Percentiles rank a stretch among this genome's conserved stretches.
phyloP scores from a whole-genome alignment of 2,888 invertebrate genomes.

The Horisme vitalbata region DNA sequence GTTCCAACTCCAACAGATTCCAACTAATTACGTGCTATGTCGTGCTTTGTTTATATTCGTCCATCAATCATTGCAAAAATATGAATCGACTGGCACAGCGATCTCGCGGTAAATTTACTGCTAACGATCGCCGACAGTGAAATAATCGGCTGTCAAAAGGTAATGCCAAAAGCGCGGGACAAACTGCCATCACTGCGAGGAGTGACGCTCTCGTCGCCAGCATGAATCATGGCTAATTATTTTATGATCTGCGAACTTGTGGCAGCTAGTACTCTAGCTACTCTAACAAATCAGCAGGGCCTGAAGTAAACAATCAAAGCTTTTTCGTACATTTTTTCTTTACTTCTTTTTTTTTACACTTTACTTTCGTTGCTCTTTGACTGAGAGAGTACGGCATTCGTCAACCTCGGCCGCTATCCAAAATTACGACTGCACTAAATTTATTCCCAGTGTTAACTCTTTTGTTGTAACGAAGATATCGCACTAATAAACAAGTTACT shows the following conservation, averaged over 20 bases:
- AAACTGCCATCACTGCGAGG: constrained; percentile 55
- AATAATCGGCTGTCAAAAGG: constrained; percentile 77
- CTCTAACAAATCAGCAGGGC: constrained; percentile 5
- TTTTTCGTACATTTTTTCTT: constrained; percentile 36
- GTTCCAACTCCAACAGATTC: constrained; percentile 28
- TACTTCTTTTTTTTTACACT: no score
- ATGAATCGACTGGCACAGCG: constrained; percentile 49
- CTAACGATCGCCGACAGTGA: constrained; percentile 73
- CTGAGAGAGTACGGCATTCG: constrained; percentile 47
- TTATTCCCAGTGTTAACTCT: constrained; percentile 65
- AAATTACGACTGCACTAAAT: constrained; percentile 60
- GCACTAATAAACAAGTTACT: constrained; percentile 63
- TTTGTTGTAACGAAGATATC: constrained; percentile 59
- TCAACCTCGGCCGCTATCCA: constrained; percentile 57
- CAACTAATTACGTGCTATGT: constrained; percentile 28
- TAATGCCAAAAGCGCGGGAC: constrained; percentile 72
- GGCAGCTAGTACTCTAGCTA: constrained; percentile 1
- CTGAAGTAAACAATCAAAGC: constrained; percentile 54
- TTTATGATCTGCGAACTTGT: constrained; percentile 51
- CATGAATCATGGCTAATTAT: constrained; percentile 77
- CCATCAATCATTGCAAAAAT: constrained; percentile 47
- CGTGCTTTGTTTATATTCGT: constrained; percentile 25
- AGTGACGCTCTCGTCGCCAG: constrained; percentile 63
- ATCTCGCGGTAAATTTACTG: constrained; percentile 66
- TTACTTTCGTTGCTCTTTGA: constrained; percentile 18